phyloP scores from a whole-genome alignment of 1,140 invertebrate genomes.

The Calephelis virginiensis region DNA sequence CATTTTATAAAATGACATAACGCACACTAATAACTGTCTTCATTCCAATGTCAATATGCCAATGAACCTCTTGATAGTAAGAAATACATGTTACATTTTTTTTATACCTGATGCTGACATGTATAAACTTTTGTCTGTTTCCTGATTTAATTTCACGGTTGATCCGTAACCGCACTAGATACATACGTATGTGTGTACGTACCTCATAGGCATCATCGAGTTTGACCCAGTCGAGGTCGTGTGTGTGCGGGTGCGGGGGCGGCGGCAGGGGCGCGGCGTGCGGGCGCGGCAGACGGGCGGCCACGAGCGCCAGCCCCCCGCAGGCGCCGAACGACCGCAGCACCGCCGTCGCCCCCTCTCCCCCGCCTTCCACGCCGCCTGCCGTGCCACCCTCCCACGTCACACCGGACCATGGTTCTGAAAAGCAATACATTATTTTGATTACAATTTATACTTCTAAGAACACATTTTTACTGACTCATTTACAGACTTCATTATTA shows the following conservation, averaged over 20 bases:
- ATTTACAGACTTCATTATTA: too few relatives aligned
- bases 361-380: conserved; percentile 83
- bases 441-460: neutral
- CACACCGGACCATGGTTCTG: conserved; percentile 42
- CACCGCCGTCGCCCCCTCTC: conserved; percentile 46
- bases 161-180: too few relatives aligned
- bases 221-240: conserved; percentile 87
- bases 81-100: too few relatives aligned
- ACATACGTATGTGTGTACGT: neutral
- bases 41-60: too few relatives aligned
- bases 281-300: conserved; percentile 89
- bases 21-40: too few relatives aligned
- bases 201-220: conserved; percentile 70
- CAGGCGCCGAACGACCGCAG: conserved; percentile 90
- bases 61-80: too few relatives aligned
- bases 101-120: too few relatives aligned
- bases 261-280: conserved; percentile 88
- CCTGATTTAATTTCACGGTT: too few relatives aligned
- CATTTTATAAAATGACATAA: too few relatives aligned
- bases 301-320: conserved; percentile 92
- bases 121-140: too few relatives aligned
- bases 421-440: neutral
- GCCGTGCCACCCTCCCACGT: conserved; percentile 65
- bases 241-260: conserved; percentile 62
- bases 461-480: too few relatives aligned